Conservation (phyloP, 2,797 vertebrate species). For the Chiloscyllium punctatum region DNA sequence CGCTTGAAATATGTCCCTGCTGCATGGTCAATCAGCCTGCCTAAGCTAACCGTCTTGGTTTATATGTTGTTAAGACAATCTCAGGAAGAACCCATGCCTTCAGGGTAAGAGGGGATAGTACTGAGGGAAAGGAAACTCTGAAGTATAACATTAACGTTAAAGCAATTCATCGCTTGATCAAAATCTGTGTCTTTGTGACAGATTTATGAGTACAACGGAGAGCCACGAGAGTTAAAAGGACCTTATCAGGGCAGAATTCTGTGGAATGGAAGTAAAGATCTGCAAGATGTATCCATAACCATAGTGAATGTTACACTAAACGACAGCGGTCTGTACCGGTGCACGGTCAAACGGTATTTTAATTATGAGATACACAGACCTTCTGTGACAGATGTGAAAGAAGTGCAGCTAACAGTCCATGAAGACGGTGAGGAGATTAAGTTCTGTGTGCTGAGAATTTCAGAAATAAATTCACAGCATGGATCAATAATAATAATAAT, state of each 20-base stretch:
- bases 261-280: conserved; percentile 84
- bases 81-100: not conserved
- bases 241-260: conserved; percentile 69
- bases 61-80: not conserved
- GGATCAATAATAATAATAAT: not conserved
- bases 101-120: conserved; percentile 7
- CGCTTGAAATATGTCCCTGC: too few relatives aligned
- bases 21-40: not conserved
- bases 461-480: conserved; percentile 16
- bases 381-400: conserved; percentile 50
- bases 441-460: not conserved
- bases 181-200: conserved; percentile 43
- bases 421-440: conserved; percentile 61
- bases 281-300: conserved; percentile 84
- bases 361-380: conserved; percentile 72
- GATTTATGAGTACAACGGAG: conserved; percentile 59
- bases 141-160: conserved; percentile 23
- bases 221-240: conserved; percentile 54
- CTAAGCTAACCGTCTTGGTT: not conserved
- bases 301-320: conserved; percentile 71
- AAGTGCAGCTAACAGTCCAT: conserved; percentile 72
- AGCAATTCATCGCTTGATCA: not conserved
- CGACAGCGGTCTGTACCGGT: conserved; percentile 78
- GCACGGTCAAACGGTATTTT: conserved; percentile 69
- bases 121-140: not conserved